Evolutionary conservation across 2,113 vertebrate species (phyloP).

Genomic region (Erythrocercus mccallii): DNA sequence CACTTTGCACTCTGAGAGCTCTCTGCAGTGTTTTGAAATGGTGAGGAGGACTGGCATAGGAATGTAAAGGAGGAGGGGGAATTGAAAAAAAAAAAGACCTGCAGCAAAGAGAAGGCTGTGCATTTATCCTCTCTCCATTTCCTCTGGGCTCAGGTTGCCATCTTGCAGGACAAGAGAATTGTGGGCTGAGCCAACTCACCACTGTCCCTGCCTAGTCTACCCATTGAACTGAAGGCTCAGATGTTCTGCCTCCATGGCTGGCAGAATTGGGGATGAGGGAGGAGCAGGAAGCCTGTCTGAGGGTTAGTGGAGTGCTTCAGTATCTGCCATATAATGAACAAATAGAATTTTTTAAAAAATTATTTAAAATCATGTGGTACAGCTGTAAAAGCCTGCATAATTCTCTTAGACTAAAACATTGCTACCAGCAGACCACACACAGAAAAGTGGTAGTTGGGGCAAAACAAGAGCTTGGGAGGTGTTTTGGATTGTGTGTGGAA

Average conservation of each 20-base stretch:
- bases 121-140: background rate
- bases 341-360: background rate
- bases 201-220: background rate
- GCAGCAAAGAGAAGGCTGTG: background rate
- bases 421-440: background rate
- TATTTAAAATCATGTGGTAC: background rate
- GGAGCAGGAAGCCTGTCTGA: background rate
- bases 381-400: background rate
- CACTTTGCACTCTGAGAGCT: background rate
- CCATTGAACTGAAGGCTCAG: background rate
- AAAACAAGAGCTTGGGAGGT: background rate
- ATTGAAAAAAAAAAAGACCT: background rate
- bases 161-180: background rate
- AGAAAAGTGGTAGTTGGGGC: rapidly evolving
- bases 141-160: background rate
- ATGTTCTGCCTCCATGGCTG: background rate
- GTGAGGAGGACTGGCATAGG: background rate
- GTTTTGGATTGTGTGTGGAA: background rate
- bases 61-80: background rate
- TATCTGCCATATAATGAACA: background rate
- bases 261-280: background rate
- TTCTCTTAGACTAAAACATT: background rate
- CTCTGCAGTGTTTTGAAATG: background rate
- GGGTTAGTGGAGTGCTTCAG: background rate
- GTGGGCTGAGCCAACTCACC: background rate